Evolutionary conservation across 1,140 invertebrate genomes (phyloP), one percentile per base, ranked within the genome.

Genomic region (Sminthurides bifidus): DNA sequence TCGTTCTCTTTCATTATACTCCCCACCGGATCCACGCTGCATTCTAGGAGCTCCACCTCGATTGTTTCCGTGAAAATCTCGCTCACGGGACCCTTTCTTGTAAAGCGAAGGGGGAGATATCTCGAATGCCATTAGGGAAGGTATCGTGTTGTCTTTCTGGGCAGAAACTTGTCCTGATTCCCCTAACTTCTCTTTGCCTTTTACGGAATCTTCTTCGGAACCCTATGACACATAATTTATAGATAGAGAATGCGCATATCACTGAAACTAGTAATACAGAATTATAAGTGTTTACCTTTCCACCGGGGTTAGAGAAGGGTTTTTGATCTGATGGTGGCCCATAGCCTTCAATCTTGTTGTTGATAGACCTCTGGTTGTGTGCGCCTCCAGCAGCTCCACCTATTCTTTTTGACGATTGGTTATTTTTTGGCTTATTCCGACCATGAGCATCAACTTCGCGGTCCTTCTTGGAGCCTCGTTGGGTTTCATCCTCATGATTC

Each of bases 301-400:
- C n/a, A n/a, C n/a, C n/a, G n/a, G n/a, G n/a, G n/a, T 2, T 24
- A 5, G 54, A 53, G 35, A 64, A 64, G 3, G 62, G 62, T 2
- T 52, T 64, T 45, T 60, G 60, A 33, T 64, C 62, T 8, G 62
- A 61, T 1, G 62, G 62, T 3, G 62, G 62, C 10, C 62, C 62
- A 48, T 64, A 64, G 3, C 62, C 62, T 56, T 61, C 56, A 4
- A 64, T 33, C 26, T 56, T 38, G 23, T 31, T 51, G 6, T 49
- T 56, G 21, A 56, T 54, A n/a, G n/a, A 15, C 53, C 38, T 8
- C 38, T 41, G 5, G 38, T n/a, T 8, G n/a, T 41, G 23, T 41
- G 27, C 17, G 8, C 19, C n/a, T 45, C 29, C 5, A 52, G 43
- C 17, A 30, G 27, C 40, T 31, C 50, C 54, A 14, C 45, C 19